phyloP scores from a whole-genome alignment of 2,113 vertebrate species.

The Cephalopterus ornatus region DNA sequence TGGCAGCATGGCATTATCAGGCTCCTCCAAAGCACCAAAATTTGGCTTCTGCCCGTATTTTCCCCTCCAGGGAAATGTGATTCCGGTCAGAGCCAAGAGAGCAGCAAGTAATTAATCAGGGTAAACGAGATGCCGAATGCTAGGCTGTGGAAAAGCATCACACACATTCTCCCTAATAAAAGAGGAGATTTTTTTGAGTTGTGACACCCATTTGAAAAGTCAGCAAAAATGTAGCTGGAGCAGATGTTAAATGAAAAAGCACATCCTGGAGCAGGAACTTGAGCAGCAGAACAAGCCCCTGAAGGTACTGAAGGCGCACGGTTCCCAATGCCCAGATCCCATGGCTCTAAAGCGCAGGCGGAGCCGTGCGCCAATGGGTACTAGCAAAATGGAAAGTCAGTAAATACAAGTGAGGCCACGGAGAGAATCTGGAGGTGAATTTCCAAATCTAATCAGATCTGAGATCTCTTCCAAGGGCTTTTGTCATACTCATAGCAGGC shows the following conservation, averaged over 20 bases:
- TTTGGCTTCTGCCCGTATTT: neutral
- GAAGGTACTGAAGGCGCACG: accelerated
- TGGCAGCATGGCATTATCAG: accelerated
- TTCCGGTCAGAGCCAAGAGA: neutral
- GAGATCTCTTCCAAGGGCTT: neutral
- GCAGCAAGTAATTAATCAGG: neutral
- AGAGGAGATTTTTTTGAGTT: neutral
- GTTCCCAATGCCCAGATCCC: neutral
- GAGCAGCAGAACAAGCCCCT: neutral
- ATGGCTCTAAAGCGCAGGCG: neutral
- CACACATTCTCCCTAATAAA: neutral
- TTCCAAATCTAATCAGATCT: neutral
- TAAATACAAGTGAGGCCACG: neutral
- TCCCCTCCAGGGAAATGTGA: neutral
- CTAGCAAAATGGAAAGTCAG: neutral
- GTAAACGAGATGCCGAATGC: neutral
- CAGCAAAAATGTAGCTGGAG: neutral
- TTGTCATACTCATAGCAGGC: neutral
- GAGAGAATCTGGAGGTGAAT: neutral
- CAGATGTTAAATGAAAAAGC: neutral
- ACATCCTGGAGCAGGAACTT: neutral
- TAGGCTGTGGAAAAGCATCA: neutral
- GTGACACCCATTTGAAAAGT: neutral
- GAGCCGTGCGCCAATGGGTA: accelerated
- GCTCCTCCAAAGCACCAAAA: neutral